Evolutionary conservation across 2,113 vertebrate genomes (phyloP).

Genomic region (Bathybates hornii): DNA sequence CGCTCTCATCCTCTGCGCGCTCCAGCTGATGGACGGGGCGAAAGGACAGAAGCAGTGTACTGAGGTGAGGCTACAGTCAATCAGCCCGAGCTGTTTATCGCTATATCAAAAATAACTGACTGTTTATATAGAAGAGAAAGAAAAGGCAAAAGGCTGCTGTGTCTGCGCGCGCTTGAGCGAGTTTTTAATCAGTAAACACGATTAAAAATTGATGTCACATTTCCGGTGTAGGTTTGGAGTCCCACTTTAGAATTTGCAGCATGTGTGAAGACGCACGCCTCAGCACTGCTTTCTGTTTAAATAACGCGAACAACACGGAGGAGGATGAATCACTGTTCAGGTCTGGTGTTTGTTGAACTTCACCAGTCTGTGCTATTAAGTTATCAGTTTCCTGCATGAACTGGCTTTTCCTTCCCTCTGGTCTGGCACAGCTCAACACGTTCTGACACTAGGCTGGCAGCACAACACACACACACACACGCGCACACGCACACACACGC

Average conservation of each 20-base stretch:
- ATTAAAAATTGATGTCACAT: conserved; percentile 21
- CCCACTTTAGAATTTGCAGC: background rate
- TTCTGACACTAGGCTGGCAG: conserved; percentile 26
- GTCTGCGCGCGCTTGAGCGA: background rate
- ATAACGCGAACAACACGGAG: background rate
- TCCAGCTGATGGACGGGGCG: conserved; percentile 29
- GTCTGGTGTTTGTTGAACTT: conserved; percentile 38
- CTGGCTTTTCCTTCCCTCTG: conserved; percentile 58
- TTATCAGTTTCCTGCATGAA: conserved; percentile 70
- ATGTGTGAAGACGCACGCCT: background rate
- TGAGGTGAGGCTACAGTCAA: conserved; percentile 52
- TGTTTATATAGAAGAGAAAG: background rate
- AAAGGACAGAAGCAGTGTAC: conserved; percentile 44
- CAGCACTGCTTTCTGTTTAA: background rate
- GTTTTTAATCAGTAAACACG: background rate
- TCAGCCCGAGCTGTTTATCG: background rate
- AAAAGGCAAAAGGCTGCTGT: background rate
- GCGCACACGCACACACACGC: background rate
- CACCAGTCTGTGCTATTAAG: background rate
- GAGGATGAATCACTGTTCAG: background rate
- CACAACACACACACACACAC: background rate
- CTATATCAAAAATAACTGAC: background rate
- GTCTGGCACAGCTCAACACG: conserved; percentile 47
- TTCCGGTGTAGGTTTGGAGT: background rate
- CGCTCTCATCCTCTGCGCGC: conserved; percentile 51